Conservation (phyloP, 2,888 invertebrate species). For the Trichogramma dendrolimi region DNA sequence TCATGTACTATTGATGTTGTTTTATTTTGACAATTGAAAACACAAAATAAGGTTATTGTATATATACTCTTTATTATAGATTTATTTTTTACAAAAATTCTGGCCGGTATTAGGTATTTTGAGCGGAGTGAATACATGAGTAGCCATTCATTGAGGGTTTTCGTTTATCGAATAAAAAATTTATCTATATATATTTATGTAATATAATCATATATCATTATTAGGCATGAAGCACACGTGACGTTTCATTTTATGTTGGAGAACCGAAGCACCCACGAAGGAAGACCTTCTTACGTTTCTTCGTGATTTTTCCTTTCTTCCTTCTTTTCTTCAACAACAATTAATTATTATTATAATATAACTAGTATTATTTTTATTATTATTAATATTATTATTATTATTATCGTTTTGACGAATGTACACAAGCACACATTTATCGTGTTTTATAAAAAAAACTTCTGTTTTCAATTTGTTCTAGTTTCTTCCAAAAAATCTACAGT, state of each 20-base stretch:
- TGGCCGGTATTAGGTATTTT: constrained; percentile 25
- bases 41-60: constrained; percentile 20
- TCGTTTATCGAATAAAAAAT: constrained; percentile 27
- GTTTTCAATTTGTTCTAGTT: no score
- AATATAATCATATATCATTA: constrained; percentile 4
- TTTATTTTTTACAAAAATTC: constrained; percentile 24
- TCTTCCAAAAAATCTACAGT: no score
- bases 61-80: constrained; percentile 10
- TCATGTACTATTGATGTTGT: constrained; percentile 23
- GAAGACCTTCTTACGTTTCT: constrained; percentile 27
- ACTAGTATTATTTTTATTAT: not conserved
- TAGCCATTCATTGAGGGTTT: constrained; percentile 25
- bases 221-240: constrained; percentile 29
- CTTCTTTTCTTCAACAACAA: not conserved
- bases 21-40: constrained; percentile 1
- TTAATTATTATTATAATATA: not conserved
- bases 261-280: constrained; percentile 29
- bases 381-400: constrained; percentile 5
- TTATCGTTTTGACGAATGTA: constrained; percentile 22
- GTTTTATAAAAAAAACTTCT: no score
- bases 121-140: constrained; percentile 27
- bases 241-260: constrained; percentile 23
- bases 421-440: constrained; percentile 23
- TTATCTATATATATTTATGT: constrained; percentile 19
- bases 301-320: not conserved